Percentiles rank a stretch among this genome's conserved stretches.
Evolutionary conservation across 2,113 vertebrate genomes (phyloP).

Genomic region (Salvelinus fontinalis): DNA sequence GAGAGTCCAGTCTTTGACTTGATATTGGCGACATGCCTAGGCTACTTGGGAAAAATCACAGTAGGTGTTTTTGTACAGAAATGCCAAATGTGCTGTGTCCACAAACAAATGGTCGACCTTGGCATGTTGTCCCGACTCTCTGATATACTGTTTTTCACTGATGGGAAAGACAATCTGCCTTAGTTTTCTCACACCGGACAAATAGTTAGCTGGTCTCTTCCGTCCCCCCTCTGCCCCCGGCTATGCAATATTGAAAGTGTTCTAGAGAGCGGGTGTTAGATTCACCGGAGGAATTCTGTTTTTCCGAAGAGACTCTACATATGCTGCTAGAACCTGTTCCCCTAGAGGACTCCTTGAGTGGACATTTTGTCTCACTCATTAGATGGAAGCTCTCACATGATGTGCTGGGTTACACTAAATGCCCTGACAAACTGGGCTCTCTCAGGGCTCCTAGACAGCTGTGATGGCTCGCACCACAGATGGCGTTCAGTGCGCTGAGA

Average conservation of each 20-base stretch:
- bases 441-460: slow-evolving; percentile 23
- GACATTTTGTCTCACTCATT: slow-evolving; percentile 24
- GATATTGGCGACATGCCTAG: slow-evolving; percentile 34
- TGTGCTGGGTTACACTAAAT: slow-evolving; percentile 13
- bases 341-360: slow-evolving; percentile 32
- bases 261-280: slow-evolving; percentile 30
- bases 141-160: slow-evolving; percentile 10
- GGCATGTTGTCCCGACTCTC: slow-evolving; percentile 27
- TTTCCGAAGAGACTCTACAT: slow-evolving; percentile 37
- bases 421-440: slow-evolving; percentile 13
- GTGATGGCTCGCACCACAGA: slow-evolving; percentile 21
- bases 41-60: slow-evolving; percentile 32
- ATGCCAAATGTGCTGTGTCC: slow-evolving; percentile 8
- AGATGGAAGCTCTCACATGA: slow-evolving; percentile 25
- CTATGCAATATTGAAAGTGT: neutral
- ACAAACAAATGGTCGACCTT: slow-evolving; percentile 54
- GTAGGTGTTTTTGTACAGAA: slow-evolving; percentile 52
- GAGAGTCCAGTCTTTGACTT: slow-evolving; percentile 15
- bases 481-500: slow-evolving; percentile 4
- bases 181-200: slow-evolving; percentile 27
- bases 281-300: slow-evolving; percentile 38
- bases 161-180: slow-evolving; percentile 8
- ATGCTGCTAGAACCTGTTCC: neutral
- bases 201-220: slow-evolving; percentile 14
- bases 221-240: slow-evolving; percentile 30